Evolutionary conservation across 2,113 vertebrate species (phyloP).

Genomic region (Oreotrochilus melanogaster): DNA sequence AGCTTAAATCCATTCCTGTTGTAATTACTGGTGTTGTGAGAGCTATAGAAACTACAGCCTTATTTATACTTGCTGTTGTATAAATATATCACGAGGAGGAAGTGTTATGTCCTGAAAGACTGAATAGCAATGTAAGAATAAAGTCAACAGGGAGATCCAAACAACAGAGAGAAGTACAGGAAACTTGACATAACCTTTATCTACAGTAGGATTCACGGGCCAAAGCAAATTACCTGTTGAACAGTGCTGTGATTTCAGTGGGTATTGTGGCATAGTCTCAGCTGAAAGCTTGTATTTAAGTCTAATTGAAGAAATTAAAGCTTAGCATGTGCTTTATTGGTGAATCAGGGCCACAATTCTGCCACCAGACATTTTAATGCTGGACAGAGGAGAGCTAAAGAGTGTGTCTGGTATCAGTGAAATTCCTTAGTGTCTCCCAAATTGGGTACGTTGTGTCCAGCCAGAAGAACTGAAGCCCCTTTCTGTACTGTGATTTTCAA

Average conservation of each 20-base stretch:
- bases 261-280: not conserved
- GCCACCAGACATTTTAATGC: not conserved
- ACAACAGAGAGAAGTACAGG: not conserved
- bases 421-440: constrained; percentile 2
- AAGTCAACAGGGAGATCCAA: not conserved
- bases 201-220: not conserved
- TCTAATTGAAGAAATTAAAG: constrained; percentile 26
- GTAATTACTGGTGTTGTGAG: not conserved
- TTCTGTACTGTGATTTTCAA: constrained; percentile 61
- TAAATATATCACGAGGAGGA: not conserved
- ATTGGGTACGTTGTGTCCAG: not conserved
- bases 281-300: not conserved
- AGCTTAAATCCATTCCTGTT: constrained; percentile 12
- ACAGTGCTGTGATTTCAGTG: not conserved
- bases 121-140: not conserved
- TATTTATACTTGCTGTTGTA: not conserved
- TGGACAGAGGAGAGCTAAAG: not conserved
- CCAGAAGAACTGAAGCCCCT: constrained; percentile 64
- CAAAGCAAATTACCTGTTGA: constrained; percentile 30
- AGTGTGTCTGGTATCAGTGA: not conserved
- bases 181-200: not conserved
- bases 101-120: not conserved
- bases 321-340: not conserved
- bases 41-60: not conserved
- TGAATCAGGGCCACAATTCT: not conserved